These are phyloP conservation scores for Pandemis cinnamomeana DNA, from an alignment of 2,888 invertebrate species.

Conservation along the genomic window DNA sequence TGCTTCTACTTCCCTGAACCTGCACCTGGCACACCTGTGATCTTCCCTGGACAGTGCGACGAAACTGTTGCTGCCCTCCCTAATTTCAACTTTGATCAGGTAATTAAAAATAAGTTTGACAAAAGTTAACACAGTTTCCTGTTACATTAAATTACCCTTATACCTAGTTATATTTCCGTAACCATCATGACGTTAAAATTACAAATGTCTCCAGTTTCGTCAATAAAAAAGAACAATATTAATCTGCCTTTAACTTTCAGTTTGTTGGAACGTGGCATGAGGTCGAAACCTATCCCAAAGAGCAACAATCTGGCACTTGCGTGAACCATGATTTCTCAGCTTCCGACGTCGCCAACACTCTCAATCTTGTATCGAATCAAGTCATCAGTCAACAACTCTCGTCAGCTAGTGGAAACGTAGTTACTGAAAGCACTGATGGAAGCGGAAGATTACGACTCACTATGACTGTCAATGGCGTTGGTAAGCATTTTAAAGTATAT, in stretches of 20 bases:
- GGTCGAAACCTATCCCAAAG: constrained; percentile 66
- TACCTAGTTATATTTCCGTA: no score
- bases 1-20: constrained; percentile 75
- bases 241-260: constrained; percentile 52
- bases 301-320: constrained; percentile 73
- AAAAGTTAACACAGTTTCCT: background rate
- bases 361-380: constrained; percentile 49
- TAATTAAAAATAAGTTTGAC: constrained; percentile 42
- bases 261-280: constrained; percentile 85
- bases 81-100: constrained; percentile 56
- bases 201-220: background rate
- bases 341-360: constrained; percentile 5
- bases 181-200: background rate
- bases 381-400: constrained; percentile 48
- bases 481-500: background rate
- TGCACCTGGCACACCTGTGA: constrained; percentile 66
- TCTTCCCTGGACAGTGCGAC: constrained; percentile 65
- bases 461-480: constrained; percentile 36
- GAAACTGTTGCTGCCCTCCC: constrained; percentile 51
- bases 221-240: background rate
- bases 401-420: constrained; percentile 14
- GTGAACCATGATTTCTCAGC: constrained; percentile 24
- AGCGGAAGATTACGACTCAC: constrained; percentile 27
- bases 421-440: constrained; percentile 6
- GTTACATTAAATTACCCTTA: background rate